Conservation (phyloP, 2,113 vertebrate genomes). For the Mormoops blainvillei region DNA sequence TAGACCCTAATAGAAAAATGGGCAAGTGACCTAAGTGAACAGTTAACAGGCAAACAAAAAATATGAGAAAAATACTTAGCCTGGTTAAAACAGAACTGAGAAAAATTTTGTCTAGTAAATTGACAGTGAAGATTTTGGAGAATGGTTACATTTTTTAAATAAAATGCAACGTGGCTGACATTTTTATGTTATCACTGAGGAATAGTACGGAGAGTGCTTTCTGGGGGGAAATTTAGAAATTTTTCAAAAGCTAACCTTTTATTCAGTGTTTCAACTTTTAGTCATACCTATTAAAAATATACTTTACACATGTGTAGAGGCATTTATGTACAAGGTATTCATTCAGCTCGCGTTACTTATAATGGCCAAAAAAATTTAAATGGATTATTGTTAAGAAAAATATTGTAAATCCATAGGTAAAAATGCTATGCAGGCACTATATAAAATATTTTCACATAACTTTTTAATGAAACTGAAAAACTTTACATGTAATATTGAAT, state of each 20-base stretch:
- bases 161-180: neutral
- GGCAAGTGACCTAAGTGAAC: neutral
- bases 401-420: neutral
- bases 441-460: neutral
- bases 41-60: neutral
- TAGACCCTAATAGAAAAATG: neutral
- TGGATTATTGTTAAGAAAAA: neutral
- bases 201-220: neutral
- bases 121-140: neutral
- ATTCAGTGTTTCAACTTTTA: neutral
- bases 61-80: neutral
- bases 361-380: neutral
- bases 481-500: neutral
- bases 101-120: neutral
- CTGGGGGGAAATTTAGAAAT: neutral
- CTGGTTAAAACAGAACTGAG: neutral
- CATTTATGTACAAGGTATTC: neutral
- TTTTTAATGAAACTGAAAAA: neutral
- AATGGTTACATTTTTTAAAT: neutral
- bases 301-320: neutral
- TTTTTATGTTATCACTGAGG: neutral
- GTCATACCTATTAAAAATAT: neutral
- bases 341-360: neutral
- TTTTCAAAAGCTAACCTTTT: neutral
- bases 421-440: neutral